phyloP scores from a whole-genome alignment of 2,888 invertebrate genomes.

The Petrolisthes cinctipes region DNA sequence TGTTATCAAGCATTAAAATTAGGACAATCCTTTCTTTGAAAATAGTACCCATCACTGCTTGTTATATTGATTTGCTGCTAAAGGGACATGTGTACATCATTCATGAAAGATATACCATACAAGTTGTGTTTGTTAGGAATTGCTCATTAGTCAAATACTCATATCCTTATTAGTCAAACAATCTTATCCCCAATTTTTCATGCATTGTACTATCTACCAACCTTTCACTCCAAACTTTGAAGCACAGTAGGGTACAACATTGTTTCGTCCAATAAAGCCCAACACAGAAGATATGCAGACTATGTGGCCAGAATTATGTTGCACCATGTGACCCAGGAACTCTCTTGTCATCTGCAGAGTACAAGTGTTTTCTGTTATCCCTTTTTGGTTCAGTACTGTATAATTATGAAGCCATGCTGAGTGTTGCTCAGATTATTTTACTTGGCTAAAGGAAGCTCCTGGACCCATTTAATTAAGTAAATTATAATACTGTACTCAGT shows the following conservation, averaged over 20 bases:
- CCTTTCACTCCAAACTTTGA: slow-evolving; percentile 69
- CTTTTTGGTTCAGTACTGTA: no score
- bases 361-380: no score
- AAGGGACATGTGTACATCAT: no score
- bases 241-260: slow-evolving; percentile 67
- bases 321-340: slow-evolving; percentile 66
- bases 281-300: slow-evolving; percentile 66
- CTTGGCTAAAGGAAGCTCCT: not conserved
- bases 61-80: no score
- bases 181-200: not conserved
- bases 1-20: no score
- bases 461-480: not conserved
- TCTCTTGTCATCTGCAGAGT: slow-evolving; percentile 64
- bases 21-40: no score
- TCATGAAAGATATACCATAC: no score
- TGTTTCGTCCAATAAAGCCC: slow-evolving; percentile 65
- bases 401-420: not conserved
- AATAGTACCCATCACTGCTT: no score
- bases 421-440: not conserved
- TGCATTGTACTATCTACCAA: slow-evolving; percentile 12
- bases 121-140: no score
- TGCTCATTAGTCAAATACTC: no score
- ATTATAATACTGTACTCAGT: not conserved
- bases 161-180: not conserved
- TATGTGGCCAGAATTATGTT: slow-evolving; percentile 66